These are phyloP conservation scores for Callionymus lyra DNA, from an alignment of 2,113 vertebrate genomes.

Conservation along the genomic window DNA sequence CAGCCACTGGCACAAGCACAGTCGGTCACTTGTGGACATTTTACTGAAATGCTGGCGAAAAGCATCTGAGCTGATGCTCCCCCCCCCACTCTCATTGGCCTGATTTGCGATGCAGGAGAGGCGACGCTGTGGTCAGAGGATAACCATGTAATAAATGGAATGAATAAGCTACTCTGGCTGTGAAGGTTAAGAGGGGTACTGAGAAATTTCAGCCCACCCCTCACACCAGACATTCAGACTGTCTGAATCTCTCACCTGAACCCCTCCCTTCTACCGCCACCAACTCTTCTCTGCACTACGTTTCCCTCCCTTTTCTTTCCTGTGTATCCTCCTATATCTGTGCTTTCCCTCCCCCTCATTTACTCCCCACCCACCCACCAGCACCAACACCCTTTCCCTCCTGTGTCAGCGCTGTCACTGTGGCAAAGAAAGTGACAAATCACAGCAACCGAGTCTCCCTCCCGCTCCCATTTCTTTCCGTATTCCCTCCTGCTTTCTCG, in stretches of 20 bases:
- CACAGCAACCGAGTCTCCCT: conserved; percentile 35
- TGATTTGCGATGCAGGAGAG: conserved; percentile 55
- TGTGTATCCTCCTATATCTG: conserved; percentile 30
- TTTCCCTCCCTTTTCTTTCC: conserved; percentile 29
- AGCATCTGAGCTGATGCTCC: conserved; percentile 26
- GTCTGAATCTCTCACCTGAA: conserved; percentile 32
- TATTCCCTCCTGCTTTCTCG: conserved; percentile 17
- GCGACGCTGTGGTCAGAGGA: conserved; percentile 55
- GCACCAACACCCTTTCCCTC: conserved; percentile 20
- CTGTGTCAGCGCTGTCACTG: conserved; percentile 56
- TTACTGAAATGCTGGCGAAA: conserved; percentile 27
- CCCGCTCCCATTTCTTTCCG: conserved; percentile 25
- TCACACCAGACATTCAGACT: conserved; percentile 25
- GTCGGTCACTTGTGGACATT: too few species aligned
- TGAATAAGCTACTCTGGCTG: conserved; percentile 51
- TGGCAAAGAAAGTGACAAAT: conserved; percentile 62
- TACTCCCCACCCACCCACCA: conserved; percentile 37
- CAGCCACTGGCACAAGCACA: too few species aligned
- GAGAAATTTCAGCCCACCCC: conserved; percentile 39
- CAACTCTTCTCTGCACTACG: not conserved
- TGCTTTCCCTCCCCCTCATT: conserved; percentile 21
- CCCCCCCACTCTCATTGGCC: conserved; percentile 38
- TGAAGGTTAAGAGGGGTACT: conserved; percentile 60
- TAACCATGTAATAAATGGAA: conserved; percentile 63
- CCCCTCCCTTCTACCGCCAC: conserved; percentile 25